A percentile compares a stretch with the other conserved stretches of the same genome.
These are phyloP conservation scores for Aleiodes testaceus DNA, from an alignment of 2,888 invertebrate genomes.

Conservation along the genomic window DNA sequence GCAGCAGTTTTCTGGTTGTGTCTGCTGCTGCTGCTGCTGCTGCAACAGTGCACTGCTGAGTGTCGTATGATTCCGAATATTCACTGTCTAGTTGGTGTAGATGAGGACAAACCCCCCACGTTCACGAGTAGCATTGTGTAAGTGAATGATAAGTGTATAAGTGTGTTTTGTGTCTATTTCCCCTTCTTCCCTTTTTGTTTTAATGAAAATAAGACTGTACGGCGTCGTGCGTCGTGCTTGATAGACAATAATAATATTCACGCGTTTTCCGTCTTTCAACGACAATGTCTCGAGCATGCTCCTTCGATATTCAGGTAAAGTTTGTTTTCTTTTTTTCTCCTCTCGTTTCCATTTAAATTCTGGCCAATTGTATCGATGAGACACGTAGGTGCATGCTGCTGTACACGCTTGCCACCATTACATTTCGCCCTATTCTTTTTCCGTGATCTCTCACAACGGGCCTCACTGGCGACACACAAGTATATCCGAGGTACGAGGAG, in stretches of 20 bases:
- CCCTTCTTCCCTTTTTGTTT: neutral
- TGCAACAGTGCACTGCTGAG: too few species aligned
- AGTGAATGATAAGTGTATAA: too few species aligned
- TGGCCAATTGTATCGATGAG: too few species aligned
- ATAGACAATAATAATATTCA: constrained; percentile 23
- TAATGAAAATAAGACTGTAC: constrained; percentile 1
- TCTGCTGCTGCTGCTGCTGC: too few species aligned
- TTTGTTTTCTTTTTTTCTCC: neutral
- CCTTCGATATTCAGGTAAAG: constrained; percentile 31
- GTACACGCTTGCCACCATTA: too few species aligned
- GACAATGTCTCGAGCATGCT: constrained; percentile 36
- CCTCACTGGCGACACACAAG: constrained; percentile 44
- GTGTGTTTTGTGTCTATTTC: neutral
- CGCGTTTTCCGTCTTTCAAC: neutral
- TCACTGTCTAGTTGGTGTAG: too few species aligned
- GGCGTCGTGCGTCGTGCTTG: constrained; percentile 19
- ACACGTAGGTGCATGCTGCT: too few species aligned
- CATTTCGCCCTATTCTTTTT: constrained; percentile 4
- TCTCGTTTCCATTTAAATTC: neutral
- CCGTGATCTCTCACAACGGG: neutral
- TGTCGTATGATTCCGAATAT: too few species aligned
- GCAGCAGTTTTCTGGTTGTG: too few species aligned
- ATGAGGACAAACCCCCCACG: neutral
- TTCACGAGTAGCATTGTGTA: neutral
- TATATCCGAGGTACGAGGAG: constrained; percentile 45